Percentiles rank a stretch among this genome's conserved stretches.
phyloP scores from a whole-genome alignment of 2,113 vertebrate species.

The Dinomys branickii region DNA sequence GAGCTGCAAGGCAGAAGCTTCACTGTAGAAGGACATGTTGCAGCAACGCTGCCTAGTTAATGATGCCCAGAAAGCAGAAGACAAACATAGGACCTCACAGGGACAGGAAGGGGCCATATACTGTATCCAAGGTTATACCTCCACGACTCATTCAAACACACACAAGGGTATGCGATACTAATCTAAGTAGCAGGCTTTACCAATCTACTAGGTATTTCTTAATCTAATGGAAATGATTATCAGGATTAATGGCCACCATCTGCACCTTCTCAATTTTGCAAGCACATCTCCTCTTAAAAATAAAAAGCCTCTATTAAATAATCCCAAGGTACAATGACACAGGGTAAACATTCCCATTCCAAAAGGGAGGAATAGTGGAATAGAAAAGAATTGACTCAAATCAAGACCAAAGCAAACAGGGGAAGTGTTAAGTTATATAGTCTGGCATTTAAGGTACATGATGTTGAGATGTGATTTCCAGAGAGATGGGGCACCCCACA shows the following conservation, averaged over 20 bases:
- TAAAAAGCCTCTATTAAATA: background rate
- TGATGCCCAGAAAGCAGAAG: background rate
- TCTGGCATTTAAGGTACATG: background rate
- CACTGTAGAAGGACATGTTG: background rate
- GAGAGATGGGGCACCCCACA: background rate
- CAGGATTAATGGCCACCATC: background rate
- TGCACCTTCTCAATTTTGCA: background rate
- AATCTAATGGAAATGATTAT: background rate
- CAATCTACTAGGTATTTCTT: background rate
- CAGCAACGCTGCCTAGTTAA: background rate
- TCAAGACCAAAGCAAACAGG: background rate
- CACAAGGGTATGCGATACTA: background rate
- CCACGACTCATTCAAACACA: background rate
- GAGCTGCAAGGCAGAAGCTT: background rate
- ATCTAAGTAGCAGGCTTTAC: background rate
- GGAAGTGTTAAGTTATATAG: background rate
- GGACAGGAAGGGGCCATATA: background rate
- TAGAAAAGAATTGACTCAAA: background rate
- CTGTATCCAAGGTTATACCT: background rate
- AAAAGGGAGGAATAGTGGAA: background rate
- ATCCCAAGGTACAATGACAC: background rate
- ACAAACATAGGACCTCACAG: background rate
- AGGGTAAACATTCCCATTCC: background rate
- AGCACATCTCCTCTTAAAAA: background rate
- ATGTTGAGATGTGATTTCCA: background rate